Conservation (phyloP, 2,888 invertebrate genomes). For the Podabrus alpinus region DNA sequence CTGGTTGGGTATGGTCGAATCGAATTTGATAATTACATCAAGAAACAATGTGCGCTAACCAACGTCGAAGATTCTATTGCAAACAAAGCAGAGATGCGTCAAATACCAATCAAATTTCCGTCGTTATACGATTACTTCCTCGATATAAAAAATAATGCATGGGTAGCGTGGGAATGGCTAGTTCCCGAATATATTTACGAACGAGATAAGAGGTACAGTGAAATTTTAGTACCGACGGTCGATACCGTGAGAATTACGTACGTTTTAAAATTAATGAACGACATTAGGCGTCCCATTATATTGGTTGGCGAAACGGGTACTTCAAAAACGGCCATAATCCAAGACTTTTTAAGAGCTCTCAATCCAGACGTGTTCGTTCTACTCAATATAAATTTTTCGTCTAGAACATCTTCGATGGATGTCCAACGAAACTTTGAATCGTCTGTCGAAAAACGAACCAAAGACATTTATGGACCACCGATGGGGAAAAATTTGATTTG, state of each 20-base stretch:
- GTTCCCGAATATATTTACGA: slow-evolving; percentile 79
- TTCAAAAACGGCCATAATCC: slow-evolving; percentile 88
- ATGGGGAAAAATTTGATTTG: slow-evolving; percentile 86
- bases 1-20: slow-evolving; percentile 69
- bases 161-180: slow-evolving; percentile 86
- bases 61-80: slow-evolving; percentile 67
- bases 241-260: slow-evolving; percentile 84
- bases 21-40: slow-evolving; percentile 81
- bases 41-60: slow-evolving; percentile 73
- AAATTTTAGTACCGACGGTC: slow-evolving; percentile 88
- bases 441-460: slow-evolving; percentile 86
- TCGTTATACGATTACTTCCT: slow-evolving; percentile 84
- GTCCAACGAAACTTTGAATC: slow-evolving; percentile 88
- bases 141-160: slow-evolving; percentile 66
- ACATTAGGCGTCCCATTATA: slow-evolving; percentile 75
- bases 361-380: slow-evolving; percentile 73
- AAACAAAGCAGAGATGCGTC: slow-evolving; percentile 70
- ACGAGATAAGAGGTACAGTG: slow-evolving; percentile 69
- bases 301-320: slow-evolving; percentile 91
- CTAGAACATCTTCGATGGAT: slow-evolving; percentile 87
- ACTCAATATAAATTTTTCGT: slow-evolving; percentile 88
- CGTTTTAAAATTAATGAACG: slow-evolving; percentile 76
- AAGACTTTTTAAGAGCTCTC: slow-evolving; percentile 76
- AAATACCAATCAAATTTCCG: slow-evolving; percentile 72
- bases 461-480: slow-evolving; percentile 88